Conservation (phyloP, 1,140 invertebrate species). For the Probaryconus sp. region DNA sequence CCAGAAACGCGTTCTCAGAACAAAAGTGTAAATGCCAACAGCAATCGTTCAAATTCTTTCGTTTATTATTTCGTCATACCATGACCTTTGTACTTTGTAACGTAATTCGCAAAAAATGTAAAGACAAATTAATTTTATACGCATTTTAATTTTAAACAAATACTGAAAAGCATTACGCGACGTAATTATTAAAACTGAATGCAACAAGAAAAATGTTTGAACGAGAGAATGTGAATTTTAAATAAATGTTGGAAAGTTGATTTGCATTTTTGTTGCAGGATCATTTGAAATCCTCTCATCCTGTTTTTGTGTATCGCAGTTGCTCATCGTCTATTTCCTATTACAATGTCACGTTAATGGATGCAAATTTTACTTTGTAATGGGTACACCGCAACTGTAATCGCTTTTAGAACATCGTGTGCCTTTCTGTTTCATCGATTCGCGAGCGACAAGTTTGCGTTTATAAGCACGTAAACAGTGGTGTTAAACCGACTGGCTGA, state of each 20-base stretch:
- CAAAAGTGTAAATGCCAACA: constrained; percentile 45
- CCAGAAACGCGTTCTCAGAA: constrained; percentile 56
- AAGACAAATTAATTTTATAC: no score
- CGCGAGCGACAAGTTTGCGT: constrained; percentile 57
- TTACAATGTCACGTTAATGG: constrained; percentile 61
- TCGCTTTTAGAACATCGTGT: constrained; percentile 58
- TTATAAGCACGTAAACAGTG: constrained; percentile 71
- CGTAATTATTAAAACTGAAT: no score
- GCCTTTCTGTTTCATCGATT: constrained; percentile 62
- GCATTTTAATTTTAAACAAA: no score
- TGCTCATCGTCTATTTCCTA: constrained; percentile 52
- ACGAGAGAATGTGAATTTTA: constrained; percentile 50
- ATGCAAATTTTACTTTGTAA: constrained; percentile 71
- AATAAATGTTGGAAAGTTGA: constrained; percentile 52
- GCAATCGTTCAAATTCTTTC: constrained; percentile 46
- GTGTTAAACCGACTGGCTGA: constrained; percentile 75
- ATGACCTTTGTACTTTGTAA: constrained; percentile 30
- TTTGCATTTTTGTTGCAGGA: constrained; percentile 45
- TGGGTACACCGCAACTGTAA: constrained; percentile 54
- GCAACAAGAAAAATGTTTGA: no score
- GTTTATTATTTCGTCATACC: constrained; percentile 25
- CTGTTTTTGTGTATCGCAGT: constrained; percentile 40
- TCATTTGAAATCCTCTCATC: constrained; percentile 50
- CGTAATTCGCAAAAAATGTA: constrained; percentile 28
- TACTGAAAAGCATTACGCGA: no score